These are phyloP conservation scores for Helarctos malayanus DNA, from an alignment of 2,797 vertebrate species.

Conservation along the genomic window DNA sequence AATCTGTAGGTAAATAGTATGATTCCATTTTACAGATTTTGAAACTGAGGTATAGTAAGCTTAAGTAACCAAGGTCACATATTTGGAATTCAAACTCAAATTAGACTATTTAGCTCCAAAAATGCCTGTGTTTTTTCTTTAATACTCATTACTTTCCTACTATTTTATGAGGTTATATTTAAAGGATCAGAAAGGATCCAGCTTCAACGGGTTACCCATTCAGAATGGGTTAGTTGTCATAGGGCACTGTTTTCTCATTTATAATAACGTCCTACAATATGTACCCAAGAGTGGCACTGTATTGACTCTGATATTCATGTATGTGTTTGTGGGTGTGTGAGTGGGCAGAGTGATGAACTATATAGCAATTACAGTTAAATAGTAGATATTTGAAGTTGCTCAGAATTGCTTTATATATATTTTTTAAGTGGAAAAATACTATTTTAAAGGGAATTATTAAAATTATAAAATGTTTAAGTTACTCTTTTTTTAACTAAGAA, in stretches of 20 bases:
- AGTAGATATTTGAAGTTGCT: not conserved
- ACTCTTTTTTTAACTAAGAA: conserved; percentile 46
- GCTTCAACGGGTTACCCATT: not conserved
- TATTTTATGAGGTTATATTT: conserved; percentile 33
- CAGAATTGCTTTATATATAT: not conserved
- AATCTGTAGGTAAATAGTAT: not conserved
- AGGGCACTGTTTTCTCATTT: not conserved
- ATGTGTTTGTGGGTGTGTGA: not conserved
- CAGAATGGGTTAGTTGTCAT: not conserved
- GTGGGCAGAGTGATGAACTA: not conserved
- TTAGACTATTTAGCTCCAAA: not conserved
- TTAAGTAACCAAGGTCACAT: not conserved
- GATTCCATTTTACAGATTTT: conserved; percentile 27
- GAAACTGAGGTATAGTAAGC: not conserved
- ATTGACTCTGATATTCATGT: not conserved
- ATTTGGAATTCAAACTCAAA: conserved; percentile 25
- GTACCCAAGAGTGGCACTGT: not conserved
- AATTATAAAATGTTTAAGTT: conserved; percentile 51
- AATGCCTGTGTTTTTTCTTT: not conserved
- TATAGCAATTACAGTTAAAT: not conserved
- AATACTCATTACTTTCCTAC: not conserved
- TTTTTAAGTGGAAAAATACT: conserved; percentile 48
- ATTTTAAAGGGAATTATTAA: conserved; percentile 39
- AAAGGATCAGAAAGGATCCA: not conserved
- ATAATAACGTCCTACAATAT: not conserved